These are phyloP conservation scores for Amphimallon solstitiale DNA, from an alignment of 2,888 invertebrate genomes.

Conservation along the genomic window DNA sequence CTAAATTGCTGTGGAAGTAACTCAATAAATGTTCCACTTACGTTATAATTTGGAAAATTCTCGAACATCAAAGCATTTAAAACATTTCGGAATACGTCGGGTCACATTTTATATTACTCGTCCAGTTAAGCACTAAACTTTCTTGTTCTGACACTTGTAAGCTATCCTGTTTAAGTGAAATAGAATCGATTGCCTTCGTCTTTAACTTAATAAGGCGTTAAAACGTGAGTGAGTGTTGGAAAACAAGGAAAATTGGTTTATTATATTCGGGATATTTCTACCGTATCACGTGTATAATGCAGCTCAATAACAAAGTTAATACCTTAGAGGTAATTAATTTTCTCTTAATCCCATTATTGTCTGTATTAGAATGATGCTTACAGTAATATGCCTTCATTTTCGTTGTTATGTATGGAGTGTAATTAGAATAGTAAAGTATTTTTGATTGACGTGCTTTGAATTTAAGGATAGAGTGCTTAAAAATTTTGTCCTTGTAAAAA, in stretches of 20 bases:
- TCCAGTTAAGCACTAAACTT: not conserved
- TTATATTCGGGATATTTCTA: not conserved
- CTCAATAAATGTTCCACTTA: too few relatives aligned
- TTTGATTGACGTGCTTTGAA: too few relatives aligned
- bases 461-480: too few relatives aligned
- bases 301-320: not conserved
- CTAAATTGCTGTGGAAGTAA: too few relatives aligned
- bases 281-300: not conserved
- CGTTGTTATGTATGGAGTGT: too few relatives aligned
- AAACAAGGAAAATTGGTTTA: slow-evolving; percentile 20
- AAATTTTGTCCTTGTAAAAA: too few relatives aligned
- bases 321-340: not conserved
- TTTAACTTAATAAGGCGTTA: slow-evolving; percentile 40
- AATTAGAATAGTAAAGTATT: too few relatives aligned
- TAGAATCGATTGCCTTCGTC: slow-evolving; percentile 24
- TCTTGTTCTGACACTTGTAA: slow-evolving; percentile 36
- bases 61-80: too few relatives aligned
- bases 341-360: not conserved
- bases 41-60: too few relatives aligned
- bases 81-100: not conserved
- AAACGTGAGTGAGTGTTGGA: slow-evolving; percentile 6
- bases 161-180: slow-evolving; percentile 33
- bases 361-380: not conserved
- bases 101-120: not conserved
- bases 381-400: not conserved